phyloP scores from a whole-genome alignment of 2,797 vertebrate genomes.

The Rhinoraja longicauda region DNA sequence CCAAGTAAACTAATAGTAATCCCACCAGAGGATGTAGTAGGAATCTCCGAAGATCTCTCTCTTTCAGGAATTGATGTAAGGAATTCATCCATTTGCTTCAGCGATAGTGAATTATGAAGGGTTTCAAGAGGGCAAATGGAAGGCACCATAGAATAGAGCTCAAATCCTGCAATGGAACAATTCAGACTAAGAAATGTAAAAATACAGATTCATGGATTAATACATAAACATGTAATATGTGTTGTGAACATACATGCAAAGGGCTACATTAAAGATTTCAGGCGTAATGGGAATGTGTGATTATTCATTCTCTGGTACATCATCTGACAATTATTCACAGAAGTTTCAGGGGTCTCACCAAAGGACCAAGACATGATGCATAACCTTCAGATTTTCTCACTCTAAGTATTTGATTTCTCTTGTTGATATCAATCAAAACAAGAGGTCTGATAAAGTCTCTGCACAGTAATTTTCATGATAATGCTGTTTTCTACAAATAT shows the following conservation, averaged over 20 bases:
- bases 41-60: neutral
- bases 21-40: conserved; percentile 59
- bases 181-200: conserved; percentile 26
- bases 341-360: neutral
- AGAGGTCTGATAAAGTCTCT: neutral
- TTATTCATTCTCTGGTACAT: neutral
- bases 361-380: neutral
- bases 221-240: conserved; percentile 33
- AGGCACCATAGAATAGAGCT: conserved; percentile 84
- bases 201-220: conserved; percentile 42
- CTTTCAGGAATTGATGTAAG: conserved; percentile 62
- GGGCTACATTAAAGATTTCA: conserved; percentile 40
- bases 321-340: neutral
- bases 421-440: neutral
- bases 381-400: neutral
- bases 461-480: neutral
- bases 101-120: conserved; percentile 78
- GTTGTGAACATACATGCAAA: conserved; percentile 46
- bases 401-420: neutral
- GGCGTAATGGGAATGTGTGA: conserved; percentile 42
- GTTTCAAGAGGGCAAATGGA: conserved; percentile 85
- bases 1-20: conserved; percentile 37
- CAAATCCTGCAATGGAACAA: conserved; percentile 67
- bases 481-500: neutral
- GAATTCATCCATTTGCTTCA: conserved; percentile 86